These are phyloP conservation scores for Tolypeutes matacus DNA, from an alignment of 2,797 vertebrate species.

Conservation along the genomic window DNA sequence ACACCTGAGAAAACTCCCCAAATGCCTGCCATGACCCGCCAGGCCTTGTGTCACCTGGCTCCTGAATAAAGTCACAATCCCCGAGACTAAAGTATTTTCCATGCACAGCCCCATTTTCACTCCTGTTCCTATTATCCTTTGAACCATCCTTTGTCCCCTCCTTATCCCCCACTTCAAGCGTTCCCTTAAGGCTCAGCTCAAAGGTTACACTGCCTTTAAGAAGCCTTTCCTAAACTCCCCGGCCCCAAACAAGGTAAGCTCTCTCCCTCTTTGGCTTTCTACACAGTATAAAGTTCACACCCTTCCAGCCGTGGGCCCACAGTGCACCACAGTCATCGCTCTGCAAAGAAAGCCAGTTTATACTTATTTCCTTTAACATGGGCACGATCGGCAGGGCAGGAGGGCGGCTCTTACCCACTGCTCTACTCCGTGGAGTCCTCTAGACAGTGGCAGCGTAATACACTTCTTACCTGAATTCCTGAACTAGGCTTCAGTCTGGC, in stretches of 20 bases:
- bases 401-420: too few species aligned
- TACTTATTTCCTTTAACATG: background rate
- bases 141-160: background rate
- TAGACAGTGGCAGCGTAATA: background rate
- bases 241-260: background rate
- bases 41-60: background rate
- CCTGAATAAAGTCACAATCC: background rate
- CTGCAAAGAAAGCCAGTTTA: background rate
- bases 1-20: background rate
- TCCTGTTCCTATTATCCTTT: background rate
- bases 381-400: too few species aligned
- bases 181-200: background rate
- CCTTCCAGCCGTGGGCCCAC: background rate
- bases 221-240: too few species aligned
- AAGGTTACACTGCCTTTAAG: background rate
- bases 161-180: too few species aligned
- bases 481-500: background rate
- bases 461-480: background rate
- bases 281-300: background rate
- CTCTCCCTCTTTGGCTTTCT: background rate
- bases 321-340: background rate
- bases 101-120: background rate
- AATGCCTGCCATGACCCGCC: rapidly evolving
- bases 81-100: background rate
- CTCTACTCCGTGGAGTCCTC: background rate